phyloP scores from a whole-genome alignment of 2,113 vertebrate genomes.

The Grantiella picta region DNA sequence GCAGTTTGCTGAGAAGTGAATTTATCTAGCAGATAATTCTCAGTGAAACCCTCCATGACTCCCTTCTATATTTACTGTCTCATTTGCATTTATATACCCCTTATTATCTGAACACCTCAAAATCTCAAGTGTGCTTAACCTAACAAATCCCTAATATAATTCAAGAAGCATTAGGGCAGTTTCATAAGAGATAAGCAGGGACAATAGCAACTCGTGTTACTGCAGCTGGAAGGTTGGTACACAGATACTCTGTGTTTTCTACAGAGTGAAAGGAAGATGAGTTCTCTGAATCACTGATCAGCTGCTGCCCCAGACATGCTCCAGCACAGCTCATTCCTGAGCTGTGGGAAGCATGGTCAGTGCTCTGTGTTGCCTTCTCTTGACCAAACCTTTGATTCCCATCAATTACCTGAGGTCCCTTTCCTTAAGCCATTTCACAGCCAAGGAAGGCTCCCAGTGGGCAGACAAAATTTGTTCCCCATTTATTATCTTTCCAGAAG shows the following conservation, averaged over 20 bases:
- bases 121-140: background rate
- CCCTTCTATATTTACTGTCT: background rate
- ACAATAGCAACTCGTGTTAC: background rate
- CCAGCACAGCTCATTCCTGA: background rate
- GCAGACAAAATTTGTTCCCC: background rate
- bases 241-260: background rate
- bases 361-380: background rate
- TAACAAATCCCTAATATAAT: background rate
- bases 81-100: background rate
- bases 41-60: background rate
- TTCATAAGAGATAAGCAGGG: background rate
- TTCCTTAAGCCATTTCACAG: background rate
- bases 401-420: background rate
- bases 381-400: background rate
- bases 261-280: background rate
- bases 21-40: background rate
- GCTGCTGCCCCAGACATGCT: background rate
- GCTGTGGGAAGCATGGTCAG: background rate
- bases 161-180: background rate
- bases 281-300: background rate
- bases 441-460: background rate
- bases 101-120: background rate
- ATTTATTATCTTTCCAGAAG: background rate
- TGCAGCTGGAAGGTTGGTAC: background rate
- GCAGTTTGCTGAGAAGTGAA: background rate